Evolutionary conservation across 2,113 vertebrate species (phyloP).

Genomic region (Protobothrops mucrosquamatus): DNA sequence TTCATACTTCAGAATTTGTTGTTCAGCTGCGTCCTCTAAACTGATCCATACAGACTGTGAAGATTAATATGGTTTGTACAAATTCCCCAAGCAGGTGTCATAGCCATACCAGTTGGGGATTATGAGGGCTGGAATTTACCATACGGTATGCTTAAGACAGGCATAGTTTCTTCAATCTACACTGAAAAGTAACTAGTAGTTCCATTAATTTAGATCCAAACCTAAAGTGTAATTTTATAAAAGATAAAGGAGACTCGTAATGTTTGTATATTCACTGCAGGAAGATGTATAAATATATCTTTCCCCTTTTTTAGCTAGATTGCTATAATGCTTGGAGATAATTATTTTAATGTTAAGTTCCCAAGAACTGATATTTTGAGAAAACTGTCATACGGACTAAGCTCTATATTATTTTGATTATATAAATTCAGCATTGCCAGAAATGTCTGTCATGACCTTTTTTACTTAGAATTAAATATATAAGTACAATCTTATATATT

Average conservation of each 20-base stretch:
- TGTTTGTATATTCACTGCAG: not conserved
- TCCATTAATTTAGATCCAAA: not conserved
- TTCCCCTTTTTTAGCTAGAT: not conserved
- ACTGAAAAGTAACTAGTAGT: not conserved
- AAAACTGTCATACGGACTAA: constrained; percentile 24
- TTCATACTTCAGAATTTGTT: constrained; percentile 18
- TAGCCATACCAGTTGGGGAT: not conserved
- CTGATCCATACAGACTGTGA: not conserved
- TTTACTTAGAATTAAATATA: not conserved
- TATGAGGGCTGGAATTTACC: not conserved
- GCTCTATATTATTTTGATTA: not conserved
- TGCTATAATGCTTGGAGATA: constrained; percentile 13
- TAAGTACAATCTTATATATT: not conserved
- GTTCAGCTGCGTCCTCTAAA: constrained; percentile 4
- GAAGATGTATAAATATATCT: constrained; percentile 3
- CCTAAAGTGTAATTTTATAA: not conserved
- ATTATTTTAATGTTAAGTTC: not conserved
- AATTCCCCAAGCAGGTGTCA: not conserved
- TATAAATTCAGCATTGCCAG: not conserved
- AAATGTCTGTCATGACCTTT: not conserved
- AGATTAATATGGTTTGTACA: not conserved
- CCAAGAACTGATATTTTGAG: constrained; percentile 4
- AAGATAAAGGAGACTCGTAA: constrained; percentile 23
- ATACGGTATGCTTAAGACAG: not conserved
- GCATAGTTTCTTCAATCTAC: not conserved